Evolutionary conservation across 2,113 vertebrate genomes (phyloP), one percentile per base, ranked within the genome.

Genomic region (Taxidea taxus): DNA sequence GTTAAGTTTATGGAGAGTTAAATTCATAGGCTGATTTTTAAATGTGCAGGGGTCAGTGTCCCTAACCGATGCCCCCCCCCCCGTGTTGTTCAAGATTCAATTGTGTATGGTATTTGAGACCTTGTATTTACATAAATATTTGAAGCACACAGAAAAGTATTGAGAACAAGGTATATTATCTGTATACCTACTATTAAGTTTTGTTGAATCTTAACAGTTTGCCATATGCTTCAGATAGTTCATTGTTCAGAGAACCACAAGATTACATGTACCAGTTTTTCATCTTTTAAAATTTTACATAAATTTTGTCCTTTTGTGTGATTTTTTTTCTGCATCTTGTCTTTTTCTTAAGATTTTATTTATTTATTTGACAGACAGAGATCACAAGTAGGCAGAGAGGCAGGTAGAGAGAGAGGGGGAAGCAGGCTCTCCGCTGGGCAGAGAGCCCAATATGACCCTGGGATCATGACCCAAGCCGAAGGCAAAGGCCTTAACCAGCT

Each of bases 121-220:
- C 13, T 93, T 88, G 20, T 91, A 87, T 90, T 96, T 93, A 90
- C 7, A 64, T 81, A 91, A 91, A n/a, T 89, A 94, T 94, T 90
- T 92, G 80, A 94, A 95, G 62, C 20, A 94, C 56, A 68, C n/a
- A 85, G 47, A 80, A 78, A 84, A 25, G 3, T 92, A 75, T 27
- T 93, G 47, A 70, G 49, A 88, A 66, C 44, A 90, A 80, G 34
- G 34, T 62, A n/a, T 42, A 90, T 66, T 31, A 51, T 34, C 29
- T 68, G 10, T 75, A 34, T 84, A 72, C 20, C 72, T 90, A 29
- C 12, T 31, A 80, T 16, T 84, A 87, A 91, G 3, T 95, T 96
- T 81, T 91, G 83, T 86, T 60, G 75, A 81, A 75, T 89, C 29
- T 91, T 85, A 66, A 78, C 25, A 68, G 64, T 88, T 96, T 96